Percentiles rank a stretch among this genome's conserved stretches.
These are phyloP conservation scores for Nasonia oneida DNA, from an alignment of 2,888 invertebrate species.

Conservation along the genomic window DNA sequence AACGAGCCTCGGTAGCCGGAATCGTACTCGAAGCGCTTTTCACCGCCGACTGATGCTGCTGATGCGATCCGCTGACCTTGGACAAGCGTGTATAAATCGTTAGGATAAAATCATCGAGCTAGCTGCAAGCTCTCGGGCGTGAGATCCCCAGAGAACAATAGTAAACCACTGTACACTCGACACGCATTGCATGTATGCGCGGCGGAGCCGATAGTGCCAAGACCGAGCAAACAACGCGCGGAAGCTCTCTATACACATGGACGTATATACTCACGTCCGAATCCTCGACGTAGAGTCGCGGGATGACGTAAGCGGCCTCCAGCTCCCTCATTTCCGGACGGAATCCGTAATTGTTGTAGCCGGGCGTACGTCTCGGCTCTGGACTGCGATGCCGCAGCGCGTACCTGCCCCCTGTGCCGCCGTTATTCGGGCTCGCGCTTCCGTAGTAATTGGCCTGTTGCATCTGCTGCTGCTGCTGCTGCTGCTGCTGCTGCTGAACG, in stretches of 20 bases:
- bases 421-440: conserved; percentile 55
- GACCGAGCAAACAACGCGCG: not conserved
- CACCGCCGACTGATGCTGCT: not conserved
- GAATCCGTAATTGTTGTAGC: conserved; percentile 75
- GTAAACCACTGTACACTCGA: too few species aligned
- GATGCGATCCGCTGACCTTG: conserved; percentile 51
- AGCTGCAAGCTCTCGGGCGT: too few species aligned
- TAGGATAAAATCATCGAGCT: too few species aligned
- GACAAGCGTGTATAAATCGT: conserved; percentile 10
- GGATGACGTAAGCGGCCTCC: conserved; percentile 72
- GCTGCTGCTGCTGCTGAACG: conserved; percentile 49
- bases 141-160: too few species aligned
- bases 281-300: conserved; percentile 73
- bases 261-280: conserved; percentile 69
- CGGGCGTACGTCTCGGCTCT: conserved; percentile 67
- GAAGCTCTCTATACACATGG: not conserved
- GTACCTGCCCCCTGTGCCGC: conserved; percentile 22
- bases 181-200: not conserved
- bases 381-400: conserved; percentile 56
- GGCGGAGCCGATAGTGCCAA: not conserved
- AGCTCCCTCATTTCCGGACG: conserved; percentile 75
- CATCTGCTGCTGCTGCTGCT: conserved; percentile 48
- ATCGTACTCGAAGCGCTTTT: conserved; percentile 40
- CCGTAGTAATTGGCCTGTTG: conserved; percentile 72
- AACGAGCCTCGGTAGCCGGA: conserved; percentile 43